phyloP scores from a whole-genome alignment of 2,113 vertebrate genomes.

The Arenaria interpres region DNA sequence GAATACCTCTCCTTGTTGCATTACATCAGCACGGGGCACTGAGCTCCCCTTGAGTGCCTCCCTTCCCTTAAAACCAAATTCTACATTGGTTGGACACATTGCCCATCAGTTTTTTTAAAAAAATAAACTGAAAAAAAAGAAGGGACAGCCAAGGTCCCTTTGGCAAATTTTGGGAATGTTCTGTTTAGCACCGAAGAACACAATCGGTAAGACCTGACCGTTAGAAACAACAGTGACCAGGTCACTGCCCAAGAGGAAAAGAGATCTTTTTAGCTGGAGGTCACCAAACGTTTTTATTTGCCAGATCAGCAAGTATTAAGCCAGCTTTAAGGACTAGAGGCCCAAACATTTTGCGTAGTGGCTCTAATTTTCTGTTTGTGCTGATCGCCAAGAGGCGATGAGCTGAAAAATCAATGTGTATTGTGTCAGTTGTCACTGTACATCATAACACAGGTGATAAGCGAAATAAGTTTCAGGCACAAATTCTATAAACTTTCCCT shows the following conservation, averaged over 20 bases:
- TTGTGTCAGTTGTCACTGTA: not conserved
- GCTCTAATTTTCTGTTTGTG: not conserved
- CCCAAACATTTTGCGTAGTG: not conserved
- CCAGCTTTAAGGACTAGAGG: not conserved
- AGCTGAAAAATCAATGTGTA: not conserved
- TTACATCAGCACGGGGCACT: not conserved
- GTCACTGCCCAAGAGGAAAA: not conserved
- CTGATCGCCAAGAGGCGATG: not conserved
- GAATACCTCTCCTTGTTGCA: not conserved
- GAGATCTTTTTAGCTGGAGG: not conserved
- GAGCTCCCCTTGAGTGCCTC: not conserved
- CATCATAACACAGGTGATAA: not conserved
- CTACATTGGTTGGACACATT: not conserved
- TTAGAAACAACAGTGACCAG: not conserved
- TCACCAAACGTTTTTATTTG: not conserved
- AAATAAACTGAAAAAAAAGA: not conserved
- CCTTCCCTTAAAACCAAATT: not conserved
- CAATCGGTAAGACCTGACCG: not conserved
- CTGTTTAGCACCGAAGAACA: not conserved
- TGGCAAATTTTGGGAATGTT: not conserved
- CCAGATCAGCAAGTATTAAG: not conserved
- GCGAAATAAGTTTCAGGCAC: not conserved
- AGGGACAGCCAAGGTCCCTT: not conserved
- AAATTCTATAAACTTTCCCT: not conserved
- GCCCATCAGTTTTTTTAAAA: not conserved